Base-by-base conservation (phyloP, 1,140 invertebrate genomes). In the Zelostemma sp. region DNA sequence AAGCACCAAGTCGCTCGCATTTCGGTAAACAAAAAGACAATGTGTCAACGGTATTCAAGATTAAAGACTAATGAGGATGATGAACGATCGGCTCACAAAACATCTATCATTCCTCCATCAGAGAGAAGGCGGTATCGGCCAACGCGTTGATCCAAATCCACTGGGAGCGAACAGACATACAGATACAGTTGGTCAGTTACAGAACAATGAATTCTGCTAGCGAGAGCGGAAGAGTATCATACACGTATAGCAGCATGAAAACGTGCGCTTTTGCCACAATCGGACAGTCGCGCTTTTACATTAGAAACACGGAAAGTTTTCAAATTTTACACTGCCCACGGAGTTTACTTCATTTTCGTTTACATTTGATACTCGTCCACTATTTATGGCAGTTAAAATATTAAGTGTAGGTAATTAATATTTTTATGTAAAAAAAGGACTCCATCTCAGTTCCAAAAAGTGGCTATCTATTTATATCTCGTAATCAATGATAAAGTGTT, bases 51-150 rank as follows among this genome's bases (percentile, higher is more conserved):
- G 68, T 56, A 71, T 51, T 61, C 57, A 70, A 76, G 75, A 77
- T 76, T 74, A 70, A 72, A 72, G 76, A 78, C 74, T 74, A 79
- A 74, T 72, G 62, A 70, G 64, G 74, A 68, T 79, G 82, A 81
- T 76, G 76, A 72, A 75, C 62, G 81, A 83, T 71, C 78, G 57
- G 74, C 75, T 86, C 83, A 86, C 79, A 80, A 83, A 80, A 85
- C 78, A 78, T 86, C 83, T 80, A 86, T 85, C 81, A 85, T 84
- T 76, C 82, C 84, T 83, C 84, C 84, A 72, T 87, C 86, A 49
- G 86, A 86, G 45, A 87, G 82, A 79, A 87, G 86, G 74, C 86
- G 86, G 74, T 87, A 87, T 56, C 86, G 84, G 77, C 85, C 86
- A 58, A 87, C 86, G 51, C 84, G 83, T 73, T 83, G 83, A 81